Conservation (phyloP, 2,797 vertebrate species). For the Syngnathus rostellatus region DNA sequence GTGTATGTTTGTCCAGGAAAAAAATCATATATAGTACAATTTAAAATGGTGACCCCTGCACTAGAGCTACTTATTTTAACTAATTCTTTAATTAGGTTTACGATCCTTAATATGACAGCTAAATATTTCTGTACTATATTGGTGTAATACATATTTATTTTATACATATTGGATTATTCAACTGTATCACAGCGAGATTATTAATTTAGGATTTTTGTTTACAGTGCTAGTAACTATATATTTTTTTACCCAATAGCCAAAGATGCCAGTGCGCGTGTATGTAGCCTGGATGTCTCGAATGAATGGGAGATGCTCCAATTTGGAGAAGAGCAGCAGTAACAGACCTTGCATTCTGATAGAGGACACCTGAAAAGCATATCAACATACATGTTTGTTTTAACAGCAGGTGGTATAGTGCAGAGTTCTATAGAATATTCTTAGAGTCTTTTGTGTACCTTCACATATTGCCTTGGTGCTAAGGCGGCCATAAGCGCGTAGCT, state of each 20-base stretch:
- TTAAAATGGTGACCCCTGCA: no score
- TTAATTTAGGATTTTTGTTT: background rate
- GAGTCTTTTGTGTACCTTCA: constrained; percentile 73
- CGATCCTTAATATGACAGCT: background rate
- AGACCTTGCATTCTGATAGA: constrained; percentile 91
- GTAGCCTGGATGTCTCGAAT: constrained; percentile 77
- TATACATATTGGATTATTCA: background rate
- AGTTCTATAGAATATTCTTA: background rate
- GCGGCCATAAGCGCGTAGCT: constrained; percentile 77
- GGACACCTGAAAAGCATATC: constrained; percentile 68
- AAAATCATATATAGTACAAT: no score
- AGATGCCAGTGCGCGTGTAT: constrained; percentile 88
- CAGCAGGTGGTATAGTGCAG: no score
- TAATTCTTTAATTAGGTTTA: background rate
- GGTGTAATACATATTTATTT: background rate
- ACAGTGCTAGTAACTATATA: background rate
- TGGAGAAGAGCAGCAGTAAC: constrained; percentile 83
- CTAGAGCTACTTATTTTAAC: background rate
- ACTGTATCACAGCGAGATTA: background rate
- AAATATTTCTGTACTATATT: no score
- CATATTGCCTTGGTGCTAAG: constrained; percentile 74
- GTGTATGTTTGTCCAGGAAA: no score
- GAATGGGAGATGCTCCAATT: constrained; percentile 81
- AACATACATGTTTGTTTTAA: background rate
- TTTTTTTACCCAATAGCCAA: constrained; percentile 85